Conservation (phyloP, 1,140 invertebrate genomes). For the Euschistus heros region DNA sequence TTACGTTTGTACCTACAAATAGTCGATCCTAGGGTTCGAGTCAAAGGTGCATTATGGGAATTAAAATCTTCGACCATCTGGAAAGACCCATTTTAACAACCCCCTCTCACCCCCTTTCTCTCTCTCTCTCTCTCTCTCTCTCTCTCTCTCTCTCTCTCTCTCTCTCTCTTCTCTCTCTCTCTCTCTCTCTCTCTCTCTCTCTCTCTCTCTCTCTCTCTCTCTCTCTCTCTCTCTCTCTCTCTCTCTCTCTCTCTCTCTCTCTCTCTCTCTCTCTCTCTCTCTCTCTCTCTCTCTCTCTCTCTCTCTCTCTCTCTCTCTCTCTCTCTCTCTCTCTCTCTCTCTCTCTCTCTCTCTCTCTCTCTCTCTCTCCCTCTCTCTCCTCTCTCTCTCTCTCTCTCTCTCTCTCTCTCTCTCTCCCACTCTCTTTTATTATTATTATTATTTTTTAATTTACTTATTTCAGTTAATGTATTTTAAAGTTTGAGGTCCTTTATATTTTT, state of each 20-base stretch:
- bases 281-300: not conserved
- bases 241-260: not conserved
- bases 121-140: not conserved
- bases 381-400: not conserved
- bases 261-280: too few relatives aligned
- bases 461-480: too few relatives aligned
- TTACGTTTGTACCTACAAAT: too few relatives aligned
- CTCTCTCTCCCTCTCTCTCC: not conserved
- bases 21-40: too few relatives aligned
- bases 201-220: not conserved
- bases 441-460: too few relatives aligned
- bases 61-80: too few relatives aligned
- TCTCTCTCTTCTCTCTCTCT: not conserved
- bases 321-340: not conserved
- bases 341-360: not conserved
- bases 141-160: not conserved
- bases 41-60: too few relatives aligned
- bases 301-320: not conserved
- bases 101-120: not conserved
- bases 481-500: too few relatives aligned
- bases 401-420: not conserved
- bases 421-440: too few relatives aligned
- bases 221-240: constrained; percentile 6
- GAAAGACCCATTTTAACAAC: too few relatives aligned
- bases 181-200: constrained; percentile 6